phyloP scores from a whole-genome alignment of 2,113 vertebrate species.

The Coregonus clupeaformis region DNA sequence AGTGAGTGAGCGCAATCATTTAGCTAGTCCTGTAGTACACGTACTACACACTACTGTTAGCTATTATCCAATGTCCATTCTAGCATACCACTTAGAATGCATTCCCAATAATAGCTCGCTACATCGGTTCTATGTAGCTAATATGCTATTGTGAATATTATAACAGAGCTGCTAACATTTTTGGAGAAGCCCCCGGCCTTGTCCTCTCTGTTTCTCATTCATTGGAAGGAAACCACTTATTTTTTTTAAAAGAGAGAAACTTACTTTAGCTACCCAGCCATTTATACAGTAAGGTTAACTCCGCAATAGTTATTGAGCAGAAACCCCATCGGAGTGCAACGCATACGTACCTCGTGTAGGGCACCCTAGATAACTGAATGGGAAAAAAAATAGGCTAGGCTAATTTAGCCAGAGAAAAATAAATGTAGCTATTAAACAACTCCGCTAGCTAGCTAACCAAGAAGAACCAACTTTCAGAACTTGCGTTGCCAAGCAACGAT shows the following conservation, averaged over 20 bases:
- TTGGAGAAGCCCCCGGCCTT: too few species aligned
- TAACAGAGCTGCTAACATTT: too few species aligned
- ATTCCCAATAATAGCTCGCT: conserved; percentile 3
- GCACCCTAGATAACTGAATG: not conserved
- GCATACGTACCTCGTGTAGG: not conserved
- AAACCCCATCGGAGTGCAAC: not conserved
- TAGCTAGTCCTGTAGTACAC: not conserved
- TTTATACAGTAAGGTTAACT: not conserved
- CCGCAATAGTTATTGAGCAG: not conserved
- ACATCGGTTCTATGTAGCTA: not conserved
- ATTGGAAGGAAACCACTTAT: not conserved
- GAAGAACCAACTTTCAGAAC: not conserved
- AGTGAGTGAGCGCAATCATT: too few species aligned
- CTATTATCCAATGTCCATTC: not conserved
- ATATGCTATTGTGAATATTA: too few species aligned
- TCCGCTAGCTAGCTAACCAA: not conserved
- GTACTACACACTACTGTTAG: too few species aligned
- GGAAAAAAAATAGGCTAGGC: too few species aligned
- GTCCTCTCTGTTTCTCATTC: too few species aligned
- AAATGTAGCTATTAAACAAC: not conserved
- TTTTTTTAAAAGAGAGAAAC: too few species aligned
- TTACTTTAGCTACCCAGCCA: not conserved
- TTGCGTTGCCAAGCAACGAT: conserved; percentile 42
- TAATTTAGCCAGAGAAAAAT: not conserved
- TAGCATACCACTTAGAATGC: not conserved